A percentile compares a stretch with the other conserved stretches of the same genome.
Conservation (phyloP, 2,888 invertebrate species). For the Ormyrus nitidulus region DNA sequence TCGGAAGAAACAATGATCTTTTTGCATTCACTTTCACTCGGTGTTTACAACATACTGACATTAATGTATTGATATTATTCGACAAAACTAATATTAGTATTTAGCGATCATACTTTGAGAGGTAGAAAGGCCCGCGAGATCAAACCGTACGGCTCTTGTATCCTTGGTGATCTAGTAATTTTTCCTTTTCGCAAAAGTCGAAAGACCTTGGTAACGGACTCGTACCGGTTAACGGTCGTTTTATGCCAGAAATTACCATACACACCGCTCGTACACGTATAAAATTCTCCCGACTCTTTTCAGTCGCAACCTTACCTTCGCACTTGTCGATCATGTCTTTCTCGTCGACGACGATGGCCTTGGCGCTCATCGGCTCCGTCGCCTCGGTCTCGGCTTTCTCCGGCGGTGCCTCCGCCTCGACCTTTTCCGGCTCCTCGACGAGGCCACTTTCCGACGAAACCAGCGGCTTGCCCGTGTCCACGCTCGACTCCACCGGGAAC, state of each 20-base stretch:
- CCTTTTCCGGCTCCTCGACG: slow-evolving; percentile 19
- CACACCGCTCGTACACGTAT: background rate
- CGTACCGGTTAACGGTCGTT: slow-evolving; percentile 63
- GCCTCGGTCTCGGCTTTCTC: background rate
- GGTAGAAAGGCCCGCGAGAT: too few species aligned
- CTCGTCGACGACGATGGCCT: slow-evolving; percentile 65
- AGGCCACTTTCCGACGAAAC: too few species aligned
- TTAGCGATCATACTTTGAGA: too few species aligned
- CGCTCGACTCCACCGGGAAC: slow-evolving; percentile 31
- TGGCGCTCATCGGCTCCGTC: background rate
- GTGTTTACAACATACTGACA: too few species aligned
- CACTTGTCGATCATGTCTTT: slow-evolving; percentile 68
- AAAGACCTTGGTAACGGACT: slow-evolving; percentile 60
- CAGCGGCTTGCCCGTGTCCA: background rate
- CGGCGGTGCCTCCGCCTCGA: background rate
- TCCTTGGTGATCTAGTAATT: slow-evolving; percentile 64
- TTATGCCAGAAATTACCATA: slow-evolving; percentile 62
- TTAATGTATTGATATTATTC: too few species aligned
- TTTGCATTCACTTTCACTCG: too few species aligned
- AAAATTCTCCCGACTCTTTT: too few species aligned
- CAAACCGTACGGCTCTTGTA: slow-evolving; percentile 44
- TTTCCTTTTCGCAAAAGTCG: slow-evolving; percentile 56
- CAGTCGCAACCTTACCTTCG: slow-evolving; percentile 63
- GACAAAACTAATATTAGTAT: too few species aligned
- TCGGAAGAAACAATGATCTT: too few species aligned